Conservation (phyloP, 2,797 vertebrate species). For the Halcyon badia region DNA sequence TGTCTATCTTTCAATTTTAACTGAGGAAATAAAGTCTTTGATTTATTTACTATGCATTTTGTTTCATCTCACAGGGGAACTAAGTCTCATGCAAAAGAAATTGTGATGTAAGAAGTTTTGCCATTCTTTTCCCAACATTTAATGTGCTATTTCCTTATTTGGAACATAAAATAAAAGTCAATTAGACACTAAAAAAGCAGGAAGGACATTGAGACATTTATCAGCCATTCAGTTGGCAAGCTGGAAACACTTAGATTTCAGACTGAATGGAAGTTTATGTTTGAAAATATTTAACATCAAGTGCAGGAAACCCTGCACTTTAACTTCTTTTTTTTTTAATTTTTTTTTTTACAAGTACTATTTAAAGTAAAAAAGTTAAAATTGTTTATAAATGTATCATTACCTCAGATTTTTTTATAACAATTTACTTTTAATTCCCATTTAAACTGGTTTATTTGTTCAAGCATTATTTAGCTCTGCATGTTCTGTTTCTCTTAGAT, state of each 20-base stretch:
- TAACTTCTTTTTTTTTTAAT: not conserved
- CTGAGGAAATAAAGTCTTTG: not conserved
- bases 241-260: not conserved
- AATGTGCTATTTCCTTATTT: not conserved
- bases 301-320: not conserved
- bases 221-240: not conserved
- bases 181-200: not conserved
- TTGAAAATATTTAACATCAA: not conserved
- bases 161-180: not conserved
- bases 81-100: not conserved
- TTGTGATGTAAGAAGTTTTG: not conserved
- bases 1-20: not conserved
- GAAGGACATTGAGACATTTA: not conserved
- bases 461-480: not conserved
- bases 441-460: not conserved
- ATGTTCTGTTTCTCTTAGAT: not conserved
- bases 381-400: not conserved
- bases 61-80: not conserved
- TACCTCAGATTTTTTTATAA: not conserved
- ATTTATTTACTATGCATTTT: not conserved
- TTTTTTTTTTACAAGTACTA: not conserved
- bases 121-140: not conserved
- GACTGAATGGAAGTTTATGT: not conserved
- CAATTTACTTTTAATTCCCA: not conserved
- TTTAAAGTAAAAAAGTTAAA: not conserved